Percentiles rank a stretch among this genome's conserved stretches.
phyloP scores from a whole-genome alignment of 92 coral and sea anemone genomes.

The Phenganax subtilis region DNA sequence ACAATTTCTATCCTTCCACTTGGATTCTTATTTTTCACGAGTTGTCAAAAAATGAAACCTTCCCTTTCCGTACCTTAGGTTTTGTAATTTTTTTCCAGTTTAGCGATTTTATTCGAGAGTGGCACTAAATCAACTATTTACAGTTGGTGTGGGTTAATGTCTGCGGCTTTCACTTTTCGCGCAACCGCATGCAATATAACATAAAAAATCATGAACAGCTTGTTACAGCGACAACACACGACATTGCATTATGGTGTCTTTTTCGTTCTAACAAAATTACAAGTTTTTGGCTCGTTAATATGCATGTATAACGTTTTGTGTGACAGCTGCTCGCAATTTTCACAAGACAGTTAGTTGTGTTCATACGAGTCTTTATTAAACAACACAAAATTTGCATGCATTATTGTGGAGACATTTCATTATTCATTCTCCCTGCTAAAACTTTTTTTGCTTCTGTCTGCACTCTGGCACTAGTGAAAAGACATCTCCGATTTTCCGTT shows the following conservation, averaged over 20 bases:
- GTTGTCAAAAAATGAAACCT: too few relatives aligned
- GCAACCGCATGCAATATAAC: too few relatives aligned
- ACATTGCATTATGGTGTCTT: neutral
- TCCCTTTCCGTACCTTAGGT: too few relatives aligned
- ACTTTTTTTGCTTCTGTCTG: neutral
- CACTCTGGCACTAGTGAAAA: neutral
- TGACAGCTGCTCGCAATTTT: slow-evolving; percentile 2
- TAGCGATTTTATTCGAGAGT: too few relatives aligned
- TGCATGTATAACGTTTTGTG: neutral
- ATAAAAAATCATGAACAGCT: neutral
- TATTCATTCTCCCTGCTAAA: neutral
- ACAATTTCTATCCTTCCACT: too few relatives aligned
- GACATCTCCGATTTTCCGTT: too few relatives aligned
- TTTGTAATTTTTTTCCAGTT: too few relatives aligned
- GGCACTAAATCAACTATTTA: too few relatives aligned
- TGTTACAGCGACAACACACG: neutral
- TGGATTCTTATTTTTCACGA: too few relatives aligned
- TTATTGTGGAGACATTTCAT: neutral
- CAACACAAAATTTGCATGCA: slow-evolving; percentile 9
- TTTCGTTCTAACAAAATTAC: neutral
- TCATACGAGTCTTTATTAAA: neutral
- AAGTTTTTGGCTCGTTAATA: slow-evolving; percentile 1
- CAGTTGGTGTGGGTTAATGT: too few relatives aligned
- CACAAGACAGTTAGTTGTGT: neutral
- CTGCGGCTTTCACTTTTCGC: too few relatives aligned